Evolutionary conservation across 2,113 vertebrate species (phyloP).

Genomic region (Tautogolabrus adspersus): DNA sequence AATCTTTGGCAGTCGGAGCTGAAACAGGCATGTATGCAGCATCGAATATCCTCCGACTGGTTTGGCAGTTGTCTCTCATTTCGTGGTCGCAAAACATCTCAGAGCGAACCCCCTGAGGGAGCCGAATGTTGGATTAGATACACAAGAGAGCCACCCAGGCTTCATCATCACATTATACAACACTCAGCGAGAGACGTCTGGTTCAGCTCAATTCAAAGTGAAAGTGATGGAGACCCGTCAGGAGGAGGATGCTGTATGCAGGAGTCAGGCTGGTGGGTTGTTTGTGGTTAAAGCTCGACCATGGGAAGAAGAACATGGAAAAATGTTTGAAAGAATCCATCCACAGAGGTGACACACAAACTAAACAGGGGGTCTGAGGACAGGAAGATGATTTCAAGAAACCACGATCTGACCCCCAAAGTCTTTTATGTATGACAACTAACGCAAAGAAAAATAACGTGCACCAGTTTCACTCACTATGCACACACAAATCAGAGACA

Average conservation of each 20-base stretch:
- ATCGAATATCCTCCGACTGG: slow-evolving; percentile 32
- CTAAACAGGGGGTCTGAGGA: slow-evolving; percentile 53
- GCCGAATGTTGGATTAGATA: slow-evolving; percentile 39
- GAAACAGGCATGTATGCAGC: background rate
- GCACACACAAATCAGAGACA: too few relatives aligned
- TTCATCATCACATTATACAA: slow-evolving; percentile 73
- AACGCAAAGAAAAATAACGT: background rate
- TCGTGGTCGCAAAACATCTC: slow-evolving; percentile 59
- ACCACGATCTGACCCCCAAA: slow-evolving; percentile 43
- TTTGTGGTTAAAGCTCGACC: slow-evolving; percentile 54
- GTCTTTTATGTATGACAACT: slow-evolving; percentile 21
- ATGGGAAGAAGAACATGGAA: slow-evolving; percentile 56
- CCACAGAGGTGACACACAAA: slow-evolving; percentile 53
- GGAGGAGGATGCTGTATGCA: slow-evolving; percentile 14
- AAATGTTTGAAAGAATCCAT: slow-evolving; percentile 47
- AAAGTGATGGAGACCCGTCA: slow-evolving; percentile 65
- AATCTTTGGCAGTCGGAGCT: slow-evolving; percentile 41
- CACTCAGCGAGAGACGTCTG: slow-evolving; percentile 67
- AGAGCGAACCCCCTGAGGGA: slow-evolving; percentile 19
- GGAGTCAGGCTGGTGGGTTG: slow-evolving; percentile 13
- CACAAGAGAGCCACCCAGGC: slow-evolving; percentile 65
- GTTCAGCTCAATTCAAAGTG: slow-evolving; percentile 72
- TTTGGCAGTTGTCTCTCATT: slow-evolving; percentile 69
- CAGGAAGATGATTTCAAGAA: slow-evolving; percentile 50
- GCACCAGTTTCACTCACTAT: background rate